These are phyloP conservation scores for Prostheceraeus crozeri DNA, from an alignment of 2,888 invertebrate genomes.

Conservation along the genomic window DNA sequence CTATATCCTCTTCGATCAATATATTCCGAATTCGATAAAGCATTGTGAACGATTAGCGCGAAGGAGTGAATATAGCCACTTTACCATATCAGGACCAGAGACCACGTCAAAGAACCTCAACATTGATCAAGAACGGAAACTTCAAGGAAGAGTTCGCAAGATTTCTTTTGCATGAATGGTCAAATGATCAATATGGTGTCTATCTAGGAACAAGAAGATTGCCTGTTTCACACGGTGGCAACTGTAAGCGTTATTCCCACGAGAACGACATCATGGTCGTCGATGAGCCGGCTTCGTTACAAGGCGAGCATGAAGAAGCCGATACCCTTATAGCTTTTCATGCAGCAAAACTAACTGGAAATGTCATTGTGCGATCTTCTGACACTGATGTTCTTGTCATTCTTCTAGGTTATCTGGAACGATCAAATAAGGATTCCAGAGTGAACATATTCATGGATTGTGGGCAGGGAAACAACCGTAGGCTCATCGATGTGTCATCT, in stretches of 20 bases:
- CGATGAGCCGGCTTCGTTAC: slow-evolving; percentile 18
- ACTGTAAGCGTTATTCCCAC: slow-evolving; percentile 14
- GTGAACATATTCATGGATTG: slow-evolving; percentile 33
- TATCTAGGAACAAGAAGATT: slow-evolving; percentile 15
- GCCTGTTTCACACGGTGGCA: slow-evolving; percentile 27
- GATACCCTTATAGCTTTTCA: slow-evolving; percentile 35
- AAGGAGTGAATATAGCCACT: slow-evolving; percentile 9
- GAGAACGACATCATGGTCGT: too few relatives aligned
- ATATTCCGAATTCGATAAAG: slow-evolving; percentile 5
- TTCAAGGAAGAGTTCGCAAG: slow-evolving; percentile 28
- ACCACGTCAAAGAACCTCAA: slow-evolving; percentile 6
- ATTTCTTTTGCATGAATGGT: slow-evolving; percentile 31
- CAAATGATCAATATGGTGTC: slow-evolving; percentile 8
- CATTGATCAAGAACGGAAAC: slow-evolving; percentile 17
- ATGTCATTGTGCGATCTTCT: slow-evolving; percentile 15
- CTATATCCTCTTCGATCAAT: slow-evolving; percentile 17
- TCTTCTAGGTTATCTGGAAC: not conserved
- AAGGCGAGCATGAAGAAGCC: slow-evolving; percentile 35
- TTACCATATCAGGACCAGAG: slow-evolving; percentile 24
- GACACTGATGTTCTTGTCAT: slow-evolving; percentile 19
- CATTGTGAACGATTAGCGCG: slow-evolving; percentile 21
- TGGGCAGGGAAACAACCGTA: slow-evolving; percentile 34
- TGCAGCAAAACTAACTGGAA: slow-evolving; percentile 19
- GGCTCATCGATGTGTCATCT: slow-evolving; percentile 31
- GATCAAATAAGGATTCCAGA: slow-evolving; percentile 13